These are phyloP conservation scores for Pasiphila rectangulata DNA, from an alignment of 2,888 invertebrate species.

Conservation along the genomic window DNA sequence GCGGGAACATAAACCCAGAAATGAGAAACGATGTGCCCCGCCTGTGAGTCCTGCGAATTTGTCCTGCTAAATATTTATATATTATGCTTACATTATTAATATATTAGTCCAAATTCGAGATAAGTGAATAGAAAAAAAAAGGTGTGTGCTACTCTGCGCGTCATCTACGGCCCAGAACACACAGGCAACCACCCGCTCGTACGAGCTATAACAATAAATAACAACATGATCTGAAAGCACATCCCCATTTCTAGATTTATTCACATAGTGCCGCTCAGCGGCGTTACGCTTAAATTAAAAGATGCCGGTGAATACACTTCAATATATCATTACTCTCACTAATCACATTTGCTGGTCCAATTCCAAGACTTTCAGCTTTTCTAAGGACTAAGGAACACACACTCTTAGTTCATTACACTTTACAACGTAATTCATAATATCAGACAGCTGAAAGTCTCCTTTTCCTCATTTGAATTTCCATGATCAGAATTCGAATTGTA, in stretches of 20 bases:
- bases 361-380: constrained; percentile 6
- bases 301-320: constrained; percentile 16
- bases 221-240: constrained; percentile 30
- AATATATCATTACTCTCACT: constrained; percentile 1
- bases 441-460: neutral
- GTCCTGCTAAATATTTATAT: constrained; percentile 39
- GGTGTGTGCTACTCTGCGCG: constrained; percentile 40
- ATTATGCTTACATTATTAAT: constrained; percentile 41
- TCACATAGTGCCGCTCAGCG: constrained; percentile 30
- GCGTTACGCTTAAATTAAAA: constrained; percentile 22
- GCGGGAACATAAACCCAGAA: constrained; percentile 58
- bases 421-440: neutral
- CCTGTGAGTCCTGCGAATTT: constrained; percentile 37
- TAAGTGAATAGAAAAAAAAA: constrained; percentile 39
- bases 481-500: neutral
- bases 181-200: constrained; percentile 22
- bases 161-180: constrained; percentile 27
- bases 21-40: constrained; percentile 44
- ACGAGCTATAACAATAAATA: constrained; percentile 26
- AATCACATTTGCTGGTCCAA: constrained; percentile 4
- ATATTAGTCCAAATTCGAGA: constrained; percentile 35
- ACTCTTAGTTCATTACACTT: constrained; percentile 14
- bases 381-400: constrained; percentile 5
- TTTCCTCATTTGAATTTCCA: neutral
- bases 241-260: constrained; percentile 38